These are phyloP conservation scores for Gasteruption jaculator DNA, from an alignment of 2,888 invertebrate genomes.

Conservation along the genomic window DNA sequence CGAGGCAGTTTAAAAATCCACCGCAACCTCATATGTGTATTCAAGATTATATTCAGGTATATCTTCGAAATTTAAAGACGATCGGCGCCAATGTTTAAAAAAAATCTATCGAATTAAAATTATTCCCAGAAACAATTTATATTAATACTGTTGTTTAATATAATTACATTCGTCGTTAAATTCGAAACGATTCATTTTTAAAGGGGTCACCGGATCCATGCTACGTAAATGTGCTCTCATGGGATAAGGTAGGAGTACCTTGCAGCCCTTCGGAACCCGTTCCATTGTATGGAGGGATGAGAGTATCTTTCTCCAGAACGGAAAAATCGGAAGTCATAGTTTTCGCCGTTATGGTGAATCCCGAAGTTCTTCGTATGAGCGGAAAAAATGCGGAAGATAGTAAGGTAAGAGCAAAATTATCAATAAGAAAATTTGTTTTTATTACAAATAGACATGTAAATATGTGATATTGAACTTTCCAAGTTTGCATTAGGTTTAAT, in stretches of 20 bases:
- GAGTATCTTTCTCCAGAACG: slow-evolving; percentile 59
- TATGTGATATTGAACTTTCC: too few relatives aligned
- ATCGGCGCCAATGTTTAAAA: too few relatives aligned
- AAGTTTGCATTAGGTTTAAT: too few relatives aligned
- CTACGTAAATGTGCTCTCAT: slow-evolving; percentile 65
- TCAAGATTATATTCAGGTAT: slow-evolving; percentile 50
- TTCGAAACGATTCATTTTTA: not conserved
- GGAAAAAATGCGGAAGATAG: slow-evolving; percentile 66
- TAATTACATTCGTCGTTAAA: not conserved
- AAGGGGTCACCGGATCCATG: slow-evolving; percentile 44
- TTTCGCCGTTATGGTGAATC: slow-evolving; percentile 72
- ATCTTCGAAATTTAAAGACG: not conserved
- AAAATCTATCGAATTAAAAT: too few relatives aligned
- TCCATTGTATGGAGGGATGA: slow-evolving; percentile 71
- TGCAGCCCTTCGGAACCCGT: slow-evolving; percentile 64
- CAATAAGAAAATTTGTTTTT: slow-evolving; percentile 12
- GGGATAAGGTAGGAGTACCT: slow-evolving; percentile 69
- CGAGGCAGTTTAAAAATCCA: slow-evolving; percentile 67
- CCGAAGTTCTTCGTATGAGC: slow-evolving; percentile 64
- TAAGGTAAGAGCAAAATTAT: slow-evolving; percentile 50
- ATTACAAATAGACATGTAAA: too few relatives aligned
- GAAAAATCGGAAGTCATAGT: slow-evolving; percentile 60
- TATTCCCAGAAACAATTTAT: not conserved
- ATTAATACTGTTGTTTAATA: slow-evolving; percentile 2
- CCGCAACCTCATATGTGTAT: slow-evolving; percentile 73